Evolutionary conservation across 2,113 vertebrate genomes (phyloP), one percentile per base, ranked within the genome.

Genomic region (Nesoenas mayeri): DNA sequence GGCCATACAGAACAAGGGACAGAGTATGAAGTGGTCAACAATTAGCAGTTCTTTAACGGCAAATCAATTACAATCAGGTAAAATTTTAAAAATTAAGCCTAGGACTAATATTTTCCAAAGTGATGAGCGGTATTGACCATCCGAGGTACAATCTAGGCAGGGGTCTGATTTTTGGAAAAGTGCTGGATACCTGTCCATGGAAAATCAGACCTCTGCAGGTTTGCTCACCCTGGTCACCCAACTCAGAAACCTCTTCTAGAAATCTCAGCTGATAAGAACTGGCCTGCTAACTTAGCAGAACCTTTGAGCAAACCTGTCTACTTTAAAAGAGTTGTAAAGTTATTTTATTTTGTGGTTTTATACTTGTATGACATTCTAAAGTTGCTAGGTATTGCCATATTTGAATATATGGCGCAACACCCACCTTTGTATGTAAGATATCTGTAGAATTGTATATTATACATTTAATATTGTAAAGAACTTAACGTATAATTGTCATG

Each of bases 361-460:
- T 97, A 97, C 96, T 97, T 95, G 95, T 95, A 95, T 3, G 38
- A 92, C 96, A 91, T 85, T 93, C 87, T 91, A 34, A 97, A 96
- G 95, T 92, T 42, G 47, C 80, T 83, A 93, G 78, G 92, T 90
- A 19, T 73, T 77, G 93, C 97, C 93, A 60, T 95, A 89, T 95
- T 79, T 79, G 95, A 96, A 48, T 51, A 95, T 88, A 93, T 92
- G 95, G 96, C 79, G n/a, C 78, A 86, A 24, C 80, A 32, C 91
- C 97, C 97, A 94, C 95, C 88, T 85, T 96, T 97, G 96, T 97
- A 94, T 97, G 97, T 98, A 98, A 96, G 75, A 96, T 98, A 97
- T 97, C 97, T 98, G 97, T 98, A 98, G 98, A 98, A 97, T 97
- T 98, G 98, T 98, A 98, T 98, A 98, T 97, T 97, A 98, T 84